Evolutionary conservation across 2,113 vertebrate genomes (phyloP).

Genomic region (Gymnogyps californianus): DNA sequence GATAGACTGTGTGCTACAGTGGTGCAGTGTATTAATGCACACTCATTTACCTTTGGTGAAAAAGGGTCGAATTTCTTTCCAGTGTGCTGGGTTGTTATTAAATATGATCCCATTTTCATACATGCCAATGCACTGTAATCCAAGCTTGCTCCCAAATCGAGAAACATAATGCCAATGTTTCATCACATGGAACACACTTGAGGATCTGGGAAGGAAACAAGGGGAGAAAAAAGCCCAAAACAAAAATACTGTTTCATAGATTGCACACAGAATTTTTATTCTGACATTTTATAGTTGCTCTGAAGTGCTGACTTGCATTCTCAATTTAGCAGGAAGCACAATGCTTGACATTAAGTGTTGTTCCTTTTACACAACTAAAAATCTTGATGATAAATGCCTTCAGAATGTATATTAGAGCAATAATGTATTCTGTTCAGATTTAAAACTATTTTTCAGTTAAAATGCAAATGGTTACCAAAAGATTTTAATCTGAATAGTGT

Average conservation of each 20-base stretch:
- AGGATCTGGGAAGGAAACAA: conserved; percentile 74
- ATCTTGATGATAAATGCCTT: neutral
- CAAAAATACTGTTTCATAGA: neutral
- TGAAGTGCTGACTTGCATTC: neutral
- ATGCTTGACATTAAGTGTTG: neutral
- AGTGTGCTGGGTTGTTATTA: conserved; percentile 85
- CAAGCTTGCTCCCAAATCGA: conserved; percentile 86
- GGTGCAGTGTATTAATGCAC: no score
- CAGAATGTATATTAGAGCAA: neutral
- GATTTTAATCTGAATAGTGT: neutral
- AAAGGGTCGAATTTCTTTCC: conserved; percentile 84
- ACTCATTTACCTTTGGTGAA: conserved; percentile 84
- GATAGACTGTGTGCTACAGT: fast-evolving
- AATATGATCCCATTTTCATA: conserved; percentile 92
- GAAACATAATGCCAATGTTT: conserved; percentile 83
- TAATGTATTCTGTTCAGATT: neutral
- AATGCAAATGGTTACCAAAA: neutral
- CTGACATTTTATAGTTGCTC: neutral
- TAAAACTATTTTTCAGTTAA: neutral
- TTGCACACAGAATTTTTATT: neutral
- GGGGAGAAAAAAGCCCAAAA: neutral
- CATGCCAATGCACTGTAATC: conserved; percentile 90
- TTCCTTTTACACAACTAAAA: neutral
- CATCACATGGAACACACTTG: conserved; percentile 85
- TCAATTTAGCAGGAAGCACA: neutral